Percentiles rank a stretch among this genome's conserved stretches.
These are phyloP conservation scores for Orycteropus afer DNA, from an alignment of 2,113 vertebrate genomes.

Conservation along the genomic window DNA sequence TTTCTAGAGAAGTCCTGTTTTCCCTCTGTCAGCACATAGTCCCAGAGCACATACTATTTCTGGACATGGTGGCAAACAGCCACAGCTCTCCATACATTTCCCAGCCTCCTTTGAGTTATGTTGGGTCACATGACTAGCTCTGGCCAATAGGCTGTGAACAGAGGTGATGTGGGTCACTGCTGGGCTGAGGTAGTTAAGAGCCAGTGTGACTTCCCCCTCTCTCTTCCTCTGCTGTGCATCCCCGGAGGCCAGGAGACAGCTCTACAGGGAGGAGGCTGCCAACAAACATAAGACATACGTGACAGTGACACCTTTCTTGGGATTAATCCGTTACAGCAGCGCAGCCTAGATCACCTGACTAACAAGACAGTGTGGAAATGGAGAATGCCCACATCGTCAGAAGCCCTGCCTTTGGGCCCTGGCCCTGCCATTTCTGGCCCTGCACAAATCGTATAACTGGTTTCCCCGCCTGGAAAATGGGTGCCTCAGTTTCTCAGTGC, in stretches of 20 bases:
- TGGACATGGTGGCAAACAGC: neutral
- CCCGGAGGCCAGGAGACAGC: neutral
- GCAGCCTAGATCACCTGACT: neutral
- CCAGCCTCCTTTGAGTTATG: neutral
- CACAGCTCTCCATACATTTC: neutral
- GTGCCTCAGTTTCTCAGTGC: too few relatives aligned
- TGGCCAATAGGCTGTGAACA: neutral
- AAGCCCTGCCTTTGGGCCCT: neutral
- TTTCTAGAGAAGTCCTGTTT: neutral
- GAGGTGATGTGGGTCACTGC: neutral
- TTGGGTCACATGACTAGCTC: neutral
- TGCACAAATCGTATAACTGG: accelerated
- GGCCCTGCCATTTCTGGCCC: neutral
- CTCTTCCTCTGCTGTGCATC: neutral
- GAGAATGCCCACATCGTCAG: accelerated
- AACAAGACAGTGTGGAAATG: accelerated
- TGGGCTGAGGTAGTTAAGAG: neutral
- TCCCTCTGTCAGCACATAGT: accelerated
- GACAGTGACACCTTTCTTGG: neutral
- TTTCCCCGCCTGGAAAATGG: neutral
- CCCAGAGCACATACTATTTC: accelerated
- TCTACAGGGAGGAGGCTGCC: neutral
- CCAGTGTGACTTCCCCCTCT: neutral
- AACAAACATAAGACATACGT: accelerated
- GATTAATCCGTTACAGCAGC: neutral